phyloP scores from a whole-genome alignment of 2,113 vertebrate species.

The Ammospiza nelsoni region DNA sequence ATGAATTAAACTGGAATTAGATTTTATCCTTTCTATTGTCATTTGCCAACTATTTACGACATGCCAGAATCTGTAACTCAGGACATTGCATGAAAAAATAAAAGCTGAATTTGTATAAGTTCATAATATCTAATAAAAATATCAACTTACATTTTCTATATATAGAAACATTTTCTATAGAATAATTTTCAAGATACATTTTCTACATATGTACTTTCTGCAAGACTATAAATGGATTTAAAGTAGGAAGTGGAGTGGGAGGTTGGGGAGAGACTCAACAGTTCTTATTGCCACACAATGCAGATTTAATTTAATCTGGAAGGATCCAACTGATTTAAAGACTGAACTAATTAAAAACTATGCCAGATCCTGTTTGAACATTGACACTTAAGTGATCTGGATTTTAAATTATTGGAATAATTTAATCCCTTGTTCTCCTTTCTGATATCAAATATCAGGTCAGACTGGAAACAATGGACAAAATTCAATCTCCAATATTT shows the following conservation, averaged over 20 bases:
- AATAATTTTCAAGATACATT: not conserved
- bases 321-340: not conserved
- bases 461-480: not conserved
- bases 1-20: not conserved
- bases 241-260: not conserved
- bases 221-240: not conserved
- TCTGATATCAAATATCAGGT: not conserved
- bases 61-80: not conserved
- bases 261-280: not conserved
- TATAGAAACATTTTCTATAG: not conserved
- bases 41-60: not conserved
- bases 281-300: not conserved
- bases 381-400: not conserved
- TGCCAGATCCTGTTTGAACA: not conserved
- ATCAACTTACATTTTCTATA: not conserved
- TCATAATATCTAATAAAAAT: not conserved
- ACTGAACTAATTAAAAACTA: not conserved
- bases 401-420: not conserved
- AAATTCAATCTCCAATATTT: not conserved
- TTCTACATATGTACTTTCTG: not conserved
- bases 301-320: not conserved
- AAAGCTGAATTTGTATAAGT: not conserved
- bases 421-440: not conserved
- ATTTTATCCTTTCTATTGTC: not conserved
- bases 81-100: not conserved